Base-by-base conservation (phyloP, 2,888 invertebrate genomes). In the Drosophila austrosaltans region DNA sequence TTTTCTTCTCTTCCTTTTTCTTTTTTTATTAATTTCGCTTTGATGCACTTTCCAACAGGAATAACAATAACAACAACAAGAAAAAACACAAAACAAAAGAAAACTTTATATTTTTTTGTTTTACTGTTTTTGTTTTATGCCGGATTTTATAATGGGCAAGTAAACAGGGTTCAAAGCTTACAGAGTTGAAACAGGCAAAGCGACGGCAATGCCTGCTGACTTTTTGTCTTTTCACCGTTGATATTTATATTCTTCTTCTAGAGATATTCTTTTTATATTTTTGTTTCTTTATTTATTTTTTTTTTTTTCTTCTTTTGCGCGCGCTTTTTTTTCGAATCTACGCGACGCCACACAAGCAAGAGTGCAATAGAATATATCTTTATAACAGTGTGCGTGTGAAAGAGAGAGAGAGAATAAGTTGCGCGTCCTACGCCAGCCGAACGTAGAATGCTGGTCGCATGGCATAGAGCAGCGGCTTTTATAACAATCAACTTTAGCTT, bases 61-160 rank as follows among this genome's bases (percentile, higher is more conserved):
- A 63, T 44, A 81, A 72, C 65, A 64, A 75, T 59, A 75, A 72
- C 16, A 66, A 74, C 40, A 76, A 63, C 42, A 6, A 42, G 28
- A 56, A 54, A 79, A 65, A 66, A 30, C 25, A 65, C 25, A 56
- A 25, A 20, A 42, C 66, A 36, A 65, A 65, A 25, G 39, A 64
- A 77, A 79, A 77, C 71, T 25, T 48, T 4, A 10, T 12, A 25
- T 48, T 48, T 44, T 8, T 20, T 44, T 44, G 7, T 48, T 48
- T 36, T 20, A 30, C 22, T 48, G 3, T 22, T 36, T 36, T 6
- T 36, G 36, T 36, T 72, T 53, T 57, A 71, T 54, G 40, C 74
- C 75, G 75, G 87, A 76, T 87, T 82, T 83, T 75, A 78, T 85
- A 83, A 83, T 85, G 74, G 80, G 77, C 76, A 83, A 75, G 77